Evolutionary conservation across 2,113 vertebrate species (phyloP), one percentile per base, ranked within the genome.

Genomic region (Epinephelus fuscoguttatus): DNA sequence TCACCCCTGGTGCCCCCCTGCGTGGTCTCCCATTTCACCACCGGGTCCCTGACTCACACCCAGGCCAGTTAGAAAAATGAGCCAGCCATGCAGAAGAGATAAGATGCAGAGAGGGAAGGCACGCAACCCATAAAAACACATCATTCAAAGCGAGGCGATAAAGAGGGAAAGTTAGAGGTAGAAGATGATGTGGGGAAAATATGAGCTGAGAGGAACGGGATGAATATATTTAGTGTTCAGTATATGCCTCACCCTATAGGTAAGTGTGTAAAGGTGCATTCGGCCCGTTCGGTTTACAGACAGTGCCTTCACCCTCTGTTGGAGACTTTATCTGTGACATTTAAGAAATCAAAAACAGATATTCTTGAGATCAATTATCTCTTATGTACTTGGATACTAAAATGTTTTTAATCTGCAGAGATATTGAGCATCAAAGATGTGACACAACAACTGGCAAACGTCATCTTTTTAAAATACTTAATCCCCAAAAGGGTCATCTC

Each of bases 31-130:
- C 13, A 66, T 87, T 90, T 80, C 89, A 89, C 90, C 25, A 80
- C 88, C 33, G 86, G 93, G 93, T 76, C 63, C 83, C 87, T 92
- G 89, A 89, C 79, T 93, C 91, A 92, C 78, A 72, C 72, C 69
- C 68, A 21, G 82, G 82, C 70, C 78, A 78, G 91, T 90, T 69
- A 59, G 61, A 90, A 91, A 91, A 84, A 93, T 88, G 55, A 93
- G 80, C 63, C 92, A 84, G 88, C 74, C 84, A 90, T 86, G 92
- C 89, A 81, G 88, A 90, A 89, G 87, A 84, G 85, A 86, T 66
- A 37, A 73, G 66, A 83, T 52, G 81, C 60, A 70, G 68, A 23
- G 61, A 69, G 60, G 79, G 77, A 76, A 86, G 70, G 61, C 86
- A 92, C 33, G 78, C 83, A 71, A 88, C 66, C 78, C 71, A 88